Percentiles rank a stretch among this genome's conserved stretches.
Evolutionary conservation across 2,888 invertebrate species (phyloP).

Genomic region (Sarcophaga subvicina): DNA sequence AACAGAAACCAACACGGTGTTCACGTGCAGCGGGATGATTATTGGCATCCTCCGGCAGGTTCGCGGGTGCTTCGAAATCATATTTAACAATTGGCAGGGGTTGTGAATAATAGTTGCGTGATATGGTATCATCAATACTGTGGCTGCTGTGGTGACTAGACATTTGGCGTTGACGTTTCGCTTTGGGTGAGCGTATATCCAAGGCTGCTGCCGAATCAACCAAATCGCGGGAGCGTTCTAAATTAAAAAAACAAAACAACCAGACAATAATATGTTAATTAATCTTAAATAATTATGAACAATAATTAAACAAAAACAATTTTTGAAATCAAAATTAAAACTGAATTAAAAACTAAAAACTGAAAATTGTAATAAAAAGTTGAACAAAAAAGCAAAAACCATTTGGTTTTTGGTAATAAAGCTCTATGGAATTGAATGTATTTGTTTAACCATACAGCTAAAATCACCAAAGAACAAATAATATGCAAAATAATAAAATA

Average conservation of each 20-base stretch:
- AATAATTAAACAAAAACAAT: slow-evolving; percentile 10
- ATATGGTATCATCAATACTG: slow-evolving; percentile 80
- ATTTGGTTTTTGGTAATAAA: slow-evolving; percentile 88
- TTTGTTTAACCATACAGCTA: slow-evolving; percentile 85
- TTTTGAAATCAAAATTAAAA: not conserved
- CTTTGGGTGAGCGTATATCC: slow-evolving; percentile 79
- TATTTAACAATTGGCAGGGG: slow-evolving; percentile 79
- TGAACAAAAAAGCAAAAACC: slow-evolving; percentile 77
- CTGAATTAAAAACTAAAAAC: slow-evolving; percentile 42
- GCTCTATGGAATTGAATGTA: slow-evolving; percentile 85
- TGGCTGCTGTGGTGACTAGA: slow-evolving; percentile 76
- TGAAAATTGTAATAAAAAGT: slow-evolving; percentile 70
- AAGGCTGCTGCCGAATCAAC: slow-evolving; percentile 78
- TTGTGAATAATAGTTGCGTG: slow-evolving; percentile 81
- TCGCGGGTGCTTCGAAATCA: slow-evolving; percentile 65
- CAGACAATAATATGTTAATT: not conserved
- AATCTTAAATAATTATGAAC: slow-evolving; percentile 15
- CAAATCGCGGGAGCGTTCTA: slow-evolving; percentile 80
- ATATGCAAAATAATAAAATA: slow-evolving; percentile 75
- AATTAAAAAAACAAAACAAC: not conserved
- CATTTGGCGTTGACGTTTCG: slow-evolving; percentile 80
- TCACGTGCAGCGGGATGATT: slow-evolving; percentile 75
- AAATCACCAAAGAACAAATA: slow-evolving; percentile 88
- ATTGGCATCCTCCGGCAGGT: slow-evolving; percentile 59
- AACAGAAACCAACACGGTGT: slow-evolving; percentile 85